Evolutionary conservation across 2,888 invertebrate genomes (phyloP).

Genomic region (Cheilosia pagana): DNA sequence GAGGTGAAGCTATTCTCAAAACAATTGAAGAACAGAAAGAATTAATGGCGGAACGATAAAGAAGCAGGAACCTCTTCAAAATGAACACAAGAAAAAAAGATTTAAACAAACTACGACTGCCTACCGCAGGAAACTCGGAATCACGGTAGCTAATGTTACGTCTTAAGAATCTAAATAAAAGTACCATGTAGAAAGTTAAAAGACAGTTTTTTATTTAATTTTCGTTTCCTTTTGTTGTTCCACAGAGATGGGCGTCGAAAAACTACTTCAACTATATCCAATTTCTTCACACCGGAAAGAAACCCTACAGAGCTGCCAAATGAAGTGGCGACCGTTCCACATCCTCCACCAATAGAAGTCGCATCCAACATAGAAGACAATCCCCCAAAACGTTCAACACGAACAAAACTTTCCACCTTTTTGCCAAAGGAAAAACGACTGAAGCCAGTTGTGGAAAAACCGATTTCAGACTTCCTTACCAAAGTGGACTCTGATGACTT

Average conservation of each 20-base stretch:
- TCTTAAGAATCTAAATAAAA: conserved; percentile 69
- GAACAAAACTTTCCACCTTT: conserved; percentile 76
- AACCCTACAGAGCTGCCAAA: neutral
- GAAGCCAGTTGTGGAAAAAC: conserved; percentile 24
- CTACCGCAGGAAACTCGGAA: conserved; percentile 60
- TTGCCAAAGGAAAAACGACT: conserved; percentile 61
- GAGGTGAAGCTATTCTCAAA: conserved; percentile 77
- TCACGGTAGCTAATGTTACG: conserved; percentile 78
- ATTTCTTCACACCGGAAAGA: conserved; percentile 76
- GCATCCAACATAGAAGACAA: neutral
- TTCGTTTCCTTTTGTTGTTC: conserved; percentile 48
- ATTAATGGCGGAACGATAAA: conserved; percentile 55
- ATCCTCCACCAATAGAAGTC: conserved; percentile 27
- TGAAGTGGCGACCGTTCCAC: neutral
- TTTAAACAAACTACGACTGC: conserved; percentile 79
- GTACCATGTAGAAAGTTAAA: conserved; percentile 30
- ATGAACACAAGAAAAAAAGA: conserved; percentile 81
- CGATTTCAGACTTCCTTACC: neutral
- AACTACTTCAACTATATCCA: conserved; percentile 75
- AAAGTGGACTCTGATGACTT: conserved; percentile 69
- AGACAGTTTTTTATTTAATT: conserved; percentile 45
- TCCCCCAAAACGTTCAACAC: conserved; percentile 38
- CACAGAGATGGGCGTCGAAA: conserved; percentile 76
- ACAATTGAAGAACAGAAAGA: conserved; percentile 78
- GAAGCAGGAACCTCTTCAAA: neutral